Evolutionary conservation across 2,797 vertebrate genomes (phyloP).

Genomic region (Petrocephalus sullivani): DNA sequence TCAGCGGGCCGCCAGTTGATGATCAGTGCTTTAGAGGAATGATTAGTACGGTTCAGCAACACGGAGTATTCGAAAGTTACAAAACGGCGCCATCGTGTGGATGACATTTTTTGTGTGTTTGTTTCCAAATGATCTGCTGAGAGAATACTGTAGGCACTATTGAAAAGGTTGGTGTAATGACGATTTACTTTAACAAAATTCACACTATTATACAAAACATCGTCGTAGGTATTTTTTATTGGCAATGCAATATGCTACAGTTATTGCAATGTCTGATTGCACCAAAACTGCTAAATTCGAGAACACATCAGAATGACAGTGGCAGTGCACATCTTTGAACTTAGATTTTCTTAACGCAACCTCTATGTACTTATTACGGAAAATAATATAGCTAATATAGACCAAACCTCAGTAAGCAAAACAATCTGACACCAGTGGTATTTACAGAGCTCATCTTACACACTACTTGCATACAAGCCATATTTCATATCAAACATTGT

Average conservation of each 20-base stretch:
- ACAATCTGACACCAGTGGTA: neutral
- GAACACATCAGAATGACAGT: neutral
- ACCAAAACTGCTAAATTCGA: neutral
- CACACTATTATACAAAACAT: neutral
- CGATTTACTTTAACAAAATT: neutral
- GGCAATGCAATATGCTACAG: neutral
- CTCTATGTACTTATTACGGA: neutral
- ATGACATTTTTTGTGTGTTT: neutral
- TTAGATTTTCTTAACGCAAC: neutral
- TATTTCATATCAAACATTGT: neutral
- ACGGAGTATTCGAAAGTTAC: neutral
- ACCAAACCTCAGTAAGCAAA: neutral
- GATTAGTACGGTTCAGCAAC: neutral
- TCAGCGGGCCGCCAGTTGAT: too few species aligned
- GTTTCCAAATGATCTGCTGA: neutral
- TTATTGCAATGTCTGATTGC: neutral
- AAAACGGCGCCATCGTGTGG: neutral
- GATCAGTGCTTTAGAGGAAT: neutral
- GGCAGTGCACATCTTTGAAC: neutral
- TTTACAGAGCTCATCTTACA: neutral
- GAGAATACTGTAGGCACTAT: neutral
- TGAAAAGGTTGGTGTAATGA: neutral
- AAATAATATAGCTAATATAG: neutral
- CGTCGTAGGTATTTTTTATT: neutral
- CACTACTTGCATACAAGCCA: neutral